Conservation (phyloP, 2,888 invertebrate species). For the Gordius sp. region DNA sequence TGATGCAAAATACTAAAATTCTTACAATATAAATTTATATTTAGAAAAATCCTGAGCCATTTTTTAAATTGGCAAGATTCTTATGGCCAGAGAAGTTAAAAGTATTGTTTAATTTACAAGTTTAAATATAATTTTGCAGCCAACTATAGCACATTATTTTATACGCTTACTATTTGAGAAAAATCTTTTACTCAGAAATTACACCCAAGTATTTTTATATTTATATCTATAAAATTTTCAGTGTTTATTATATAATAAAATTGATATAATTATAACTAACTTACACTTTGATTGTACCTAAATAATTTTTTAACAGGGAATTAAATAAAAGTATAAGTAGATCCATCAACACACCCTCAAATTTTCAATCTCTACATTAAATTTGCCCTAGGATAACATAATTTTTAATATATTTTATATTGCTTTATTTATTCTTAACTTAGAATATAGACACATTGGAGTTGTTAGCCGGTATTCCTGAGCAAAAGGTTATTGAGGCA, state of each 20-base stretch:
- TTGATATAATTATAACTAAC: background rate
- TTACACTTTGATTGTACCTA: too few relatives aligned
- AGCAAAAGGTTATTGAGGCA: slow-evolving; percentile 62
- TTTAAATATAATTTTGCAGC: slow-evolving; percentile 32
- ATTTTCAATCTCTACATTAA: too few relatives aligned
- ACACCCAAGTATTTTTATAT: slow-evolving; percentile 31
- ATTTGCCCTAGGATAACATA: too few relatives aligned
- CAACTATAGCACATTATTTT: slow-evolving; percentile 69
- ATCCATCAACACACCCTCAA: too few relatives aligned
- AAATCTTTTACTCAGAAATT: slow-evolving; percentile 35
- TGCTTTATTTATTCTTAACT: slow-evolving; percentile 16
- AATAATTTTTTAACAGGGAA: too few relatives aligned
- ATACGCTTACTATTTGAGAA: slow-evolving; percentile 56
- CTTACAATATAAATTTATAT: slow-evolving; percentile 9
- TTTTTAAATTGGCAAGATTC: slow-evolving; percentile 61
- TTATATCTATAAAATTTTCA: too few relatives aligned
- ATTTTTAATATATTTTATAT: background rate
- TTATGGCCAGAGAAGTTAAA: slow-evolving; percentile 40
- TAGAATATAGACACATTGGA: slow-evolving; percentile 85
- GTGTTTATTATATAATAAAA: background rate
- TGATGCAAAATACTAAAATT: background rate
- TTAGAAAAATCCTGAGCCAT: slow-evolving; percentile 58
- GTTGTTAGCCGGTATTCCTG: slow-evolving; percentile 51
- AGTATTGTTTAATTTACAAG: slow-evolving; percentile 13
- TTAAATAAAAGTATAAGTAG: too few relatives aligned